Evolutionary conservation across 2,113 vertebrate species (phyloP).

Genomic region (Oryzias woworae): DNA sequence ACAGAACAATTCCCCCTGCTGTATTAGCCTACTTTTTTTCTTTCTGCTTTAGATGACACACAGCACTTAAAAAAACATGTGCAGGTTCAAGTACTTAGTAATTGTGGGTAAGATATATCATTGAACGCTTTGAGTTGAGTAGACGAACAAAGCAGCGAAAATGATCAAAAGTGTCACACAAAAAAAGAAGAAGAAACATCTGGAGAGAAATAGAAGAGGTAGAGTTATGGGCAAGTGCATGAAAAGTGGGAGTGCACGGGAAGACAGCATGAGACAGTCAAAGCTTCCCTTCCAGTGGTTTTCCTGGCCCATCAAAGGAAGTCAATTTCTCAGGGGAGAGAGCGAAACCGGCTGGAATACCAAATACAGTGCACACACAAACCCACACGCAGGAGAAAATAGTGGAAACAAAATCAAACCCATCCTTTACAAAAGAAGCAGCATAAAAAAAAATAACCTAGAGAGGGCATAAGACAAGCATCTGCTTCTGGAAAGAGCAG

Average conservation of each 20-base stretch:
- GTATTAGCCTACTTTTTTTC: conserved; percentile 22
- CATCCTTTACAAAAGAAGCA: conserved; percentile 18
- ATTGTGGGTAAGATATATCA: conserved; percentile 31
- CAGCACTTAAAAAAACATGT: conserved; percentile 7
- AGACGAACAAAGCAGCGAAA: background rate
- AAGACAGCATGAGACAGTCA: conserved; percentile 30
- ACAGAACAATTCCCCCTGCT: background rate
- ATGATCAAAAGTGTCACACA: conserved; percentile 6
- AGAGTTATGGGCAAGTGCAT: conserved; percentile 35
- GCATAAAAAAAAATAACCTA: conserved; percentile 16
- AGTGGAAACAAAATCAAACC: conserved; percentile 53
- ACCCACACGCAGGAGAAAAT: conserved; percentile 19
- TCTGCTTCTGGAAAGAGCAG: conserved; percentile 21
- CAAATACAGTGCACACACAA: conserved; percentile 36
- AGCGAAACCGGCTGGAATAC: conserved; percentile 42
- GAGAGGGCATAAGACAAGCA: conserved; percentile 27
- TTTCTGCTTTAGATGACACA: conserved; percentile 11
- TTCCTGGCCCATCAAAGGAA: conserved; percentile 48
- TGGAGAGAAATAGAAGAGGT: conserved; percentile 22
- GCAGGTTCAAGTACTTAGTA: conserved; percentile 22
- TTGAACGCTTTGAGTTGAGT: background rate
- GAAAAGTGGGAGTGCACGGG: conserved; percentile 23
- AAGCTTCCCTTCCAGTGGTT: conserved; percentile 49
- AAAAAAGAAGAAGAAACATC: conserved; percentile 18
- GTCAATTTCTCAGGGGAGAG: conserved; percentile 53